These are phyloP conservation scores for Styela clava DNA, from an alignment of 23 tunicate species.

Conservation along the genomic window DNA sequence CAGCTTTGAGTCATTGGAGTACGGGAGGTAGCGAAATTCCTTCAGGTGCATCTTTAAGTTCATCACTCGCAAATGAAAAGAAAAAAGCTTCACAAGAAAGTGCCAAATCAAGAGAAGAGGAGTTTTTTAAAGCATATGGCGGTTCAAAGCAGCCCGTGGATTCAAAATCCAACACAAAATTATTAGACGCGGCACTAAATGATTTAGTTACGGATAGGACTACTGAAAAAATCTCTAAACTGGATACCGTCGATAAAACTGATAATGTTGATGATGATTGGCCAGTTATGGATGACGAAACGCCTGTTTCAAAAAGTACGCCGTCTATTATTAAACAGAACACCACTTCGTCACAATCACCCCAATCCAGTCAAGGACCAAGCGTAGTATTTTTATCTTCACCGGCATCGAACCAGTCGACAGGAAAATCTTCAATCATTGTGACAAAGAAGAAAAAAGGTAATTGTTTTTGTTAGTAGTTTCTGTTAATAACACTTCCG, in stretches of 20 bases:
- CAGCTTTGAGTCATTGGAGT: constrained; percentile 54
- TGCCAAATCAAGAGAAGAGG: constrained; percentile 58
- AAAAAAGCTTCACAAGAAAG: background rate
- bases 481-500: background rate
- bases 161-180: background rate
- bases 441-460: constrained; percentile 50
- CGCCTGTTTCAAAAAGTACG: background rate
- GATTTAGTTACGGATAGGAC: background rate
- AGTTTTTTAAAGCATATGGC: constrained; percentile 43
- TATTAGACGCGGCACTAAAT: background rate
- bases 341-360: background rate
- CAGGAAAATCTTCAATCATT: constrained; percentile 36
- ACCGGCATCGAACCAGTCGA: background rate
- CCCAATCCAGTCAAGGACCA: background rate
- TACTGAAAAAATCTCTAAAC: background rate
- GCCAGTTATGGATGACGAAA: constrained; percentile 65
- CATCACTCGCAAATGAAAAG: background rate
- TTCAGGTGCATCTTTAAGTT: constrained; percentile 10
- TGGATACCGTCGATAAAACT: constrained; percentile 2
- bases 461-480: constrained; percentile 2
- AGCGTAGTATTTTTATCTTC: constrained; percentile 19
- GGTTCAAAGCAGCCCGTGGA: background rate
- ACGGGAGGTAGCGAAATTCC: constrained; percentile 6
- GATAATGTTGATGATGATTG: constrained; percentile 38
- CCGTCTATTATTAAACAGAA: background rate